Percentiles rank a stretch among this genome's conserved stretches.
These are phyloP conservation scores for Morone chrysops DNA, from an alignment of 2,113 vertebrate genomes.

Conservation along the genomic window DNA sequence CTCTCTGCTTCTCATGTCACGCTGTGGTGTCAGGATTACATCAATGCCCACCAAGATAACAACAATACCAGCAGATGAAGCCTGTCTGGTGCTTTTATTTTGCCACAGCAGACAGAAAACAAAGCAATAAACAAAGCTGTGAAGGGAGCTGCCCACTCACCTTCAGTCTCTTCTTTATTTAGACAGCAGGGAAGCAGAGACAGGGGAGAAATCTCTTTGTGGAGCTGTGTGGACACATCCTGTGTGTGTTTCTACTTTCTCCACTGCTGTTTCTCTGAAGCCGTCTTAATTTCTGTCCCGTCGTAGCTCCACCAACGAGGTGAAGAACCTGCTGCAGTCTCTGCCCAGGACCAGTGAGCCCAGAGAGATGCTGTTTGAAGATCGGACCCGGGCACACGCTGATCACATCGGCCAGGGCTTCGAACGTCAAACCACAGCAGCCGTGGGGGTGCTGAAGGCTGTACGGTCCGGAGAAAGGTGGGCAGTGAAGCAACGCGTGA, in stretches of 20 bases:
- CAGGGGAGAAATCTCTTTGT: not conserved
- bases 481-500: not conserved
- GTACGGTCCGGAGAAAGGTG: conserved; percentile 92
- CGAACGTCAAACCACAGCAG: conserved; percentile 95
- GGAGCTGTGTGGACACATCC: not conserved
- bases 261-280: not conserved
- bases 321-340: conserved; percentile 99
- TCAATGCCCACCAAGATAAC: conserved; percentile 9
- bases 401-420: conserved; percentile 99
- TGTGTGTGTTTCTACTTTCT: not conserved
- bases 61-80: conserved; percentile 7
- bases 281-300: not conserved
- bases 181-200: conserved; percentile 15
- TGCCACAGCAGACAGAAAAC: conserved; percentile 36
- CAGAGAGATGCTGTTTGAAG: conserved; percentile 97
- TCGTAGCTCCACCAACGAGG: conserved; percentile 96
- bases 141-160: conserved; percentile 31
- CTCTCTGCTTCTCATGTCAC: not conserved
- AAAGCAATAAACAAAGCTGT: conserved; percentile 8
- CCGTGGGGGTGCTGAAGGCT: conserved; percentile 96
- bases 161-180: conserved; percentile 38
- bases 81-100: conserved; percentile 32
- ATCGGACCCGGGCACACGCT: conserved; percentile 94
- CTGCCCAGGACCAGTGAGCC: conserved; percentile 97
- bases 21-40: conserved; percentile 3